phyloP scores from a whole-genome alignment of 2,113 vertebrate genomes.

The Sclerurus mexicanus region DNA sequence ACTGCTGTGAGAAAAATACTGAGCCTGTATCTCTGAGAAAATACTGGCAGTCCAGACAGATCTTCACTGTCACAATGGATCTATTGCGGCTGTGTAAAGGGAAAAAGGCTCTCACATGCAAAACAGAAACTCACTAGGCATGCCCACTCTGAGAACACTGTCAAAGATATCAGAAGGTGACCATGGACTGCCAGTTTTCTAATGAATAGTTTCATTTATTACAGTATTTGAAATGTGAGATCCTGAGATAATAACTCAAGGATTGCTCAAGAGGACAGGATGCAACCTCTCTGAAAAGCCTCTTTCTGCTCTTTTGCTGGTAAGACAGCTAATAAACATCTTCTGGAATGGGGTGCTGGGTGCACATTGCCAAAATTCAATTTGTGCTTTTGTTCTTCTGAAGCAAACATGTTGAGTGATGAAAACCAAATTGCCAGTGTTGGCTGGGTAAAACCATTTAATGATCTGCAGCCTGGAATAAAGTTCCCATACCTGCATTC shows the following conservation, averaged over 20 bases:
- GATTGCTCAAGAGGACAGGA: conserved; percentile 5
- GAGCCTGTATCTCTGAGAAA: conserved; percentile 5
- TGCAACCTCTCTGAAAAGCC: neutral
- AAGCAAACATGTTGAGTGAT: neutral
- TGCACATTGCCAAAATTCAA: neutral
- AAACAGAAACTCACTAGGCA: neutral
- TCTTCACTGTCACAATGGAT: neutral
- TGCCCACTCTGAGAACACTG: neutral
- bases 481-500: neutral
- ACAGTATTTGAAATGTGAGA: neutral
- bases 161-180: neutral
- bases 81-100: neutral
- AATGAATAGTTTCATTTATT: neutral
- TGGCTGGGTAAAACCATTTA: neutral
- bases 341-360: neutral
- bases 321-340: conserved; percentile 1
- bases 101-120: neutral
- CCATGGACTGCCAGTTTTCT: neutral
- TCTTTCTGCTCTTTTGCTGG: neutral
- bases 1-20: neutral
- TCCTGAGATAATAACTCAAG: neutral
- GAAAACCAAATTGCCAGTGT: neutral
- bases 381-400: neutral
- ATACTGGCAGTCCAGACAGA: neutral
- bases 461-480: neutral